Evolutionary conservation across 2,888 invertebrate genomes (phyloP).

Genomic region (Phymatocera aterrima): DNA sequence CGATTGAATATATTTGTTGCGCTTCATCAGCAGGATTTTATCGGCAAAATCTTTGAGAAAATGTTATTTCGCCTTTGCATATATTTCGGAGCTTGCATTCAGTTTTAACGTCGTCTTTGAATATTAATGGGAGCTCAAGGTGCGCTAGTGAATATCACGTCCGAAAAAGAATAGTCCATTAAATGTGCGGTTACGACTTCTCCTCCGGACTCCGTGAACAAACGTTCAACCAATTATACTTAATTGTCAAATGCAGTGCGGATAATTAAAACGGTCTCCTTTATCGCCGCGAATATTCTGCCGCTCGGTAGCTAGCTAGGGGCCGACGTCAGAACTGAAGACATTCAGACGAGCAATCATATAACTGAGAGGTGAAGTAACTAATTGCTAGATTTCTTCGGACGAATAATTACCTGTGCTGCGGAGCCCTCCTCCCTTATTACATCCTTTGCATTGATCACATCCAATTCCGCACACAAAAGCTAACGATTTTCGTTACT

Average conservation of each 20-base stretch:
- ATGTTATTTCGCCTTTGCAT: background rate
- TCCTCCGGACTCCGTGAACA: background rate
- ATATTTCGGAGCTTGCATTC: background rate
- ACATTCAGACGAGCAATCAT: background rate
- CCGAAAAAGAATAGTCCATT: background rate
- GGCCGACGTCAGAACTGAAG: conserved; percentile 27
- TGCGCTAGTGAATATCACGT: background rate
- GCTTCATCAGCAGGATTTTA: background rate
- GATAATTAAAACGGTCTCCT: conserved; percentile 36
- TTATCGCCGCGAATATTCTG: background rate
- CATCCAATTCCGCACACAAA: conserved; percentile 20
- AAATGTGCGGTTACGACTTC: conserved; percentile 9
- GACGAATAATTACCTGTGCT: conserved; percentile 23
- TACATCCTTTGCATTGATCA: conserved; percentile 22
- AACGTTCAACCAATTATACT: background rate
- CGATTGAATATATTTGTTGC: too few species aligned
- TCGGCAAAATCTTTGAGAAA: background rate
- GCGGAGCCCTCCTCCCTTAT: conserved; percentile 29
- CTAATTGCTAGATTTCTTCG: background rate
- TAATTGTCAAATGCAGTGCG: conserved; percentile 22
- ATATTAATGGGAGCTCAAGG: conserved; percentile 9
- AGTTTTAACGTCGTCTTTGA: background rate
- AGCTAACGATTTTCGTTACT: background rate
- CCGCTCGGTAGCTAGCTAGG: background rate
- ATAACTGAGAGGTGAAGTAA: conserved; percentile 18